These are phyloP conservation scores for Scytalopus superciliaris DNA, from an alignment of 2,113 vertebrate genomes.

Conservation along the genomic window DNA sequence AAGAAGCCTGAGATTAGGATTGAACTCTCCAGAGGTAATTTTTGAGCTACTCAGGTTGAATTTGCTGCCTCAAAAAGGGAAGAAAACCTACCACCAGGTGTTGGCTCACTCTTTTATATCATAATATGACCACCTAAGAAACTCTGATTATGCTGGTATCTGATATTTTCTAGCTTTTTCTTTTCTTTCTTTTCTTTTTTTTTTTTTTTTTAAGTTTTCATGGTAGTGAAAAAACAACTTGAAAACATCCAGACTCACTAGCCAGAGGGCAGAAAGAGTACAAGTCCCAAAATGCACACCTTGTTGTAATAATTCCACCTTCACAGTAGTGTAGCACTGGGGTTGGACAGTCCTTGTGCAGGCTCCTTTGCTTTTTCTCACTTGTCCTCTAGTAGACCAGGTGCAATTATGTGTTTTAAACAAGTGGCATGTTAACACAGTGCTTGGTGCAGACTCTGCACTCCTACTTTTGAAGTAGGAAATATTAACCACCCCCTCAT, in stretches of 20 bases:
- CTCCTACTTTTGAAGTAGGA: neutral
- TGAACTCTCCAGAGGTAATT: neutral
- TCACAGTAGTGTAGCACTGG: neutral
- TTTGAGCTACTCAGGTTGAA: neutral
- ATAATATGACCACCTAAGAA: neutral
- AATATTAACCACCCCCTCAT: neutral
- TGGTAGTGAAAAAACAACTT: neutral
- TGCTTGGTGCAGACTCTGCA: neutral
- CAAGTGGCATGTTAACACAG: neutral
- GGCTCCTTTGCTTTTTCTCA: neutral
- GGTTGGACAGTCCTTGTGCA: neutral
- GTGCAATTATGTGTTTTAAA: neutral
- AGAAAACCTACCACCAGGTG: neutral
- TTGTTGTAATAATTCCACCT: neutral
- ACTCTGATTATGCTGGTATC: neutral
- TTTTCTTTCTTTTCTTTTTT: neutral
- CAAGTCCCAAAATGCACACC: neutral
- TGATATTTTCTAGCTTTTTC: neutral
- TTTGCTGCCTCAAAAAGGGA: neutral
- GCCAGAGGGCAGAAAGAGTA: neutral
- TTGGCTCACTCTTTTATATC: neutral
- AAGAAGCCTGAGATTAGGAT: neutral
- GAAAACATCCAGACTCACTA: neutral
- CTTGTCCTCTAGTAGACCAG: neutral
- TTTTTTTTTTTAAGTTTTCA: neutral